A percentile compares a stretch with the other conserved stretches of the same genome.
These are phyloP conservation scores for Hyles euphorbiae DNA, from an alignment of 1,140 invertebrate species.

Conservation along the genomic window DNA sequence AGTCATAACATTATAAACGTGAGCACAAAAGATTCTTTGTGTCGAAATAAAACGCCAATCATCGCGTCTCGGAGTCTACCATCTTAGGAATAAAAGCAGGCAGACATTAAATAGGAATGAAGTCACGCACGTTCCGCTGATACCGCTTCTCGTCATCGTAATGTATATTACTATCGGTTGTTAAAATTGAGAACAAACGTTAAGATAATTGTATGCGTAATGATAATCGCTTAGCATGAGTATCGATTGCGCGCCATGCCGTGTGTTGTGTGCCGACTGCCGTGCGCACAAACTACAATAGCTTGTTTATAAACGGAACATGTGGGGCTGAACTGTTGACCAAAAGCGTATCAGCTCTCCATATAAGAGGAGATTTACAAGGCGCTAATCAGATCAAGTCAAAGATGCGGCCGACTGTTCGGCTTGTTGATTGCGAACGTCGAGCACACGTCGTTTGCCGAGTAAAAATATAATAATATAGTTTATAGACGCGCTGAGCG, in stretches of 20 bases:
- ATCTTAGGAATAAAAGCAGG: slow-evolving; percentile 30
- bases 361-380: slow-evolving; percentile 25
- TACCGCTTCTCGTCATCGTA: not conserved
- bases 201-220: no score
- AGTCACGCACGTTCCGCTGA: slow-evolving; percentile 22
- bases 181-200: no score
- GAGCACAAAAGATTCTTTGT: slow-evolving; percentile 38
- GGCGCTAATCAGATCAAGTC: slow-evolving; percentile 30
- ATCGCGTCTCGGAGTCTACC: slow-evolving; percentile 27
- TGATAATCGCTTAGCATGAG: no score
- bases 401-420: slow-evolving; percentile 34
- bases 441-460: no score
- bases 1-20: slow-evolving; percentile 45
- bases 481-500: no score
- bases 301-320: slow-evolving; percentile 37
- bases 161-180: no score
- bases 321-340: slow-evolving; percentile 20
- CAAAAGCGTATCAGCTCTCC: slow-evolving; percentile 23
- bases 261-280: no score
- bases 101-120: slow-evolving; percentile 26
- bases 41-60: slow-evolving; percentile 41
- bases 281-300: slow-evolving; percentile 27
- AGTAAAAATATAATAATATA: no score
- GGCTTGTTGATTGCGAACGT: no score
- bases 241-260: no score